Conservation (phyloP, 2,113 vertebrate genomes). For the Condylura cristata region DNA sequence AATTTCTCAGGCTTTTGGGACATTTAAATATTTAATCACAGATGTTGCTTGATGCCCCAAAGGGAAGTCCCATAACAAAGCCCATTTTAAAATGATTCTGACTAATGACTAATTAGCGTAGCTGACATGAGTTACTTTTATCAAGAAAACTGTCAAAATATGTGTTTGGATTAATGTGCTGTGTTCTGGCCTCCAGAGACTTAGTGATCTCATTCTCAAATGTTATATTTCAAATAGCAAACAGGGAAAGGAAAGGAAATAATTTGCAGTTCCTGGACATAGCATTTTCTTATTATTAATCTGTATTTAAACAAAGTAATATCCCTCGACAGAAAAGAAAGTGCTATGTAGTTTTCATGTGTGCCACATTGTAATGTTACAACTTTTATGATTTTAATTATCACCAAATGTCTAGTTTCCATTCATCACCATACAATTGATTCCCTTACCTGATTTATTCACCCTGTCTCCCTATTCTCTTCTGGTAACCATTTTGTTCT, state of each 20-base stretch:
- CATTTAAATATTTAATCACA: not conserved
- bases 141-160: conserved; percentile 11
- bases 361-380: not conserved
- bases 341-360: not conserved
- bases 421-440: not conserved
- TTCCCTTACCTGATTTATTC: not conserved
- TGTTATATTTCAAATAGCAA: not conserved
- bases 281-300: not conserved
- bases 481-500: not conserved
- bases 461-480: not conserved
- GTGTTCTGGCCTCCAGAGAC: not conserved
- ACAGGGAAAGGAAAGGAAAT: not conserved
- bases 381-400: too few species aligned
- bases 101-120: not conserved
- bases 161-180: not conserved
- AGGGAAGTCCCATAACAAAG: not conserved
- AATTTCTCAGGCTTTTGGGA: conserved; percentile 25
- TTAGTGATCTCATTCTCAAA: not conserved
- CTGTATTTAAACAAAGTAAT: not conserved
- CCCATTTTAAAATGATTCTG: not conserved
- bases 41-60: not conserved
- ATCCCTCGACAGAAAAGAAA: not conserved
- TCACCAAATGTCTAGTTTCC: not conserved
- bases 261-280: not conserved
- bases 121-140: not conserved